Evolutionary conservation across 2,888 invertebrate genomes (phyloP).

Genomic region (Galeopsomyia nigrocyanea): DNA sequence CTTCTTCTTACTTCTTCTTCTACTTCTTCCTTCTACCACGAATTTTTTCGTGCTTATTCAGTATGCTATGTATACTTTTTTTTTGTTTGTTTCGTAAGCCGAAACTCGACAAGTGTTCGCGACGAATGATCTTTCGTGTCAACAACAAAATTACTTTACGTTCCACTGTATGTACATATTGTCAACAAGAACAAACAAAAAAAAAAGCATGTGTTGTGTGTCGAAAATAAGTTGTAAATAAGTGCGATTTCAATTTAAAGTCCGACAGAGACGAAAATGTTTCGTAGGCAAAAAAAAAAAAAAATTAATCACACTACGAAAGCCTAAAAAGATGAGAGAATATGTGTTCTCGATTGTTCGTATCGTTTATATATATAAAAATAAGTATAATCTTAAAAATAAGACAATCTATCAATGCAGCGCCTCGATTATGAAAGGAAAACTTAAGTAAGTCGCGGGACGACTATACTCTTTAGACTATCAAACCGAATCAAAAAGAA

Average conservation of each 20-base stretch:
- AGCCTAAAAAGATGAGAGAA: slow-evolving; percentile 34
- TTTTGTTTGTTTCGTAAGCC: too few species aligned
- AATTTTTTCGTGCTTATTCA: too few species aligned
- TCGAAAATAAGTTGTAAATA: slow-evolving; percentile 32
- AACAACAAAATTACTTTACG: too few species aligned
- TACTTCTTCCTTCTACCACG: too few species aligned
- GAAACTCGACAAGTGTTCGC: too few species aligned
- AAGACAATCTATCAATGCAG: slow-evolving; percentile 37
- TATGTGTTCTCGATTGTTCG: slow-evolving; percentile 31
- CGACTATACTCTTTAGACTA: not conserved
- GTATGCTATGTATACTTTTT: too few species aligned
- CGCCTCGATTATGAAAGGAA: slow-evolving; percentile 17
- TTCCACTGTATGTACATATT: too few species aligned
- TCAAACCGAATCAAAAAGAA: not conserved
- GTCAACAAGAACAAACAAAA: too few species aligned
- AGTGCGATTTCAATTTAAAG: slow-evolving; percentile 45
- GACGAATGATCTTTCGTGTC: too few species aligned
- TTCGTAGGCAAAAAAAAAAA: slow-evolving; percentile 14
- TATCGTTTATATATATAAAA: slow-evolving; percentile 27
- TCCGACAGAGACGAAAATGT: slow-evolving; percentile 26
- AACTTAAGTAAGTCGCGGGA: not conserved
- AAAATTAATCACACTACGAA: slow-evolving; percentile 16
- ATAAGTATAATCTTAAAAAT: slow-evolving; percentile 27
- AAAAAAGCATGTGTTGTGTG: too few species aligned
- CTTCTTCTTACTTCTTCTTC: too few species aligned